These are phyloP conservation scores for Sipha flava DNA, from an alignment of 1,140 invertebrate genomes.

Conservation along the genomic window DNA sequence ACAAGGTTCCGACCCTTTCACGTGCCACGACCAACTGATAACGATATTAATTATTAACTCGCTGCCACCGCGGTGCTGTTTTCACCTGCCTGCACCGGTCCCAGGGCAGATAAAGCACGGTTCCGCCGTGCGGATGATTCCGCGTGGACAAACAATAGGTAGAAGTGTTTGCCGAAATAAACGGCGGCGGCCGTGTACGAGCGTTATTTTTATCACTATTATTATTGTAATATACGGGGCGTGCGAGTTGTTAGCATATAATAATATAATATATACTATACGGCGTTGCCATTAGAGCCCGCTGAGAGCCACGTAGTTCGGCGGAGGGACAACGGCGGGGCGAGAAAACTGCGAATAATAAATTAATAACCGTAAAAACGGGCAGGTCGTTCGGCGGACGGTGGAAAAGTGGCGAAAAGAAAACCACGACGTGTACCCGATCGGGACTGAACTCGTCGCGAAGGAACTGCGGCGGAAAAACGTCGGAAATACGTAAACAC, in stretches of 20 bases:
- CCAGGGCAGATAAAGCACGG: constrained; percentile 3
- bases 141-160: neutral
- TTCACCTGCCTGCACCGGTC: neutral
- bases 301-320: too few relatives aligned
- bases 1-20: too few relatives aligned
- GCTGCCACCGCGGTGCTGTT: neutral
- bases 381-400: neutral
- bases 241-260: too few relatives aligned
- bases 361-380: neutral
- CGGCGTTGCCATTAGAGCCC: too few relatives aligned
- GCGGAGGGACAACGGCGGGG: too few relatives aligned
- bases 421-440: neutral
- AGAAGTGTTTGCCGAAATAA: neutral
- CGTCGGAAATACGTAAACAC: neutral
- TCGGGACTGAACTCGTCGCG: neutral
- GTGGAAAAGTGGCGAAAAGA: neutral
- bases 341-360: too few relatives aligned
- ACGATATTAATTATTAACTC: neutral
- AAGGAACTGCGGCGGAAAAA: neutral
- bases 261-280: too few relatives aligned
- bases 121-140: neutral
- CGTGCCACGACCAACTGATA: neutral
- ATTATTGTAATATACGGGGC: neutral
- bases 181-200: neutral
- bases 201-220: neutral